These are phyloP conservation scores for Proterorhinus semilunaris DNA, from an alignment of 2,113 vertebrate genomes.

Conservation along the genomic window DNA sequence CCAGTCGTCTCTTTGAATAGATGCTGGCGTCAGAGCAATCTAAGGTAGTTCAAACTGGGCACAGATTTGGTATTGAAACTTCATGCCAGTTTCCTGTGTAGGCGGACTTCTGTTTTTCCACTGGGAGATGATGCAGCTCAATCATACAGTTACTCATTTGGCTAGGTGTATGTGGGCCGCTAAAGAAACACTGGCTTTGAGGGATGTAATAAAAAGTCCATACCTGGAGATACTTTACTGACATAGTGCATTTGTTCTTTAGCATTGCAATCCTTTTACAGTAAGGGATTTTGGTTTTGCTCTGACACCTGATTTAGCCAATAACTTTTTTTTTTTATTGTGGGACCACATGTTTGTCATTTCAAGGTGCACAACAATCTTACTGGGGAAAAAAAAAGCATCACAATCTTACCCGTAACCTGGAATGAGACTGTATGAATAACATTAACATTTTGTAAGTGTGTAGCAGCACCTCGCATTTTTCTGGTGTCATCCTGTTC, in stretches of 20 bases:
- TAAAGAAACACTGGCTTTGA: conserved; percentile 15
- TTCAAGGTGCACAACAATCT: not conserved
- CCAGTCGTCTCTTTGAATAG: conserved; percentile 47
- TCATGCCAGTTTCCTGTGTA: conserved; percentile 52
- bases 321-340: not conserved
- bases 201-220: not conserved
- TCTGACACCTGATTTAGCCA: not conserved
- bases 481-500: no score
- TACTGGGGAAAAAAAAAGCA: no score
- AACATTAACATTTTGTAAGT: no score
- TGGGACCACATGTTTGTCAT: not conserved
- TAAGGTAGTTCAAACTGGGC: conserved; percentile 42
- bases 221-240: not conserved
- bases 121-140: conserved; percentile 46
- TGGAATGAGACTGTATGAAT: no score
- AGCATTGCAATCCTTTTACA: not conserved
- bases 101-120: conserved; percentile 55
- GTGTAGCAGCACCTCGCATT: no score
- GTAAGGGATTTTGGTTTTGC: not conserved
- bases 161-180: conserved; percentile 16
- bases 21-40: conserved; percentile 25
- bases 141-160: conserved; percentile 36
- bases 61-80: conserved; percentile 40
- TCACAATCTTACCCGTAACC: no score
- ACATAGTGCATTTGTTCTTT: not conserved